These are phyloP conservation scores for Yponomeuta evonymella DNA, from an alignment of 2,888 invertebrate species.

Conservation along the genomic window DNA sequence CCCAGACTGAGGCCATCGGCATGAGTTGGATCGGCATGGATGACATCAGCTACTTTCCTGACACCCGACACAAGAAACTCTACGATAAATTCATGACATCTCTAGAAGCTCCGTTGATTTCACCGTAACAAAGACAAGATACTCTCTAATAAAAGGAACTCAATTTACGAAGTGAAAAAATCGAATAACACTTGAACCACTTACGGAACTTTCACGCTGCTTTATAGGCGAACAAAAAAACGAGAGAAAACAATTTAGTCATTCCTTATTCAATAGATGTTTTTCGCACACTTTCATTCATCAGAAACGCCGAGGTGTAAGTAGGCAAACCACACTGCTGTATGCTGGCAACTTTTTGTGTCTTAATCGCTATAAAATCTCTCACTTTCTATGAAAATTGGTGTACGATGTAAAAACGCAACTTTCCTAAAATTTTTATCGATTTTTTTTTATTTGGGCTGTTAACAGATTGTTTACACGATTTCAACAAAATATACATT, in stretches of 20 bases:
- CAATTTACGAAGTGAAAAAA: slow-evolving; percentile 8
- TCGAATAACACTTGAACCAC: slow-evolving; percentile 9
- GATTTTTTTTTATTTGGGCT: too few species aligned
- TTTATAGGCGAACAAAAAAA: not conserved
- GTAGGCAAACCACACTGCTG: slow-evolving; percentile 31
- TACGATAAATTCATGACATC: too few species aligned
- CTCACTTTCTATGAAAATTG: too few species aligned
- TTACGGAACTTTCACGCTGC: not conserved
- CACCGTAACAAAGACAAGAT: not conserved
- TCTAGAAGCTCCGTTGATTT: too few species aligned
- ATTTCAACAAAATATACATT: too few species aligned
- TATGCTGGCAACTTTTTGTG: not conserved
- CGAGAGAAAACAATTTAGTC: slow-evolving; percentile 2
- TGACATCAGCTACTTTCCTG: too few species aligned
- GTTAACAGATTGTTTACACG: too few species aligned
- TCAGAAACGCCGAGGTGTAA: slow-evolving; percentile 26
- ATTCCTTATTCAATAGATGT: slow-evolving; percentile 28
- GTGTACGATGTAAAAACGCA: too few species aligned
- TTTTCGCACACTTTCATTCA: slow-evolving; percentile 27
- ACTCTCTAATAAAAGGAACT: slow-evolving; percentile 10
- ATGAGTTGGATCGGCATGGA: too few species aligned
- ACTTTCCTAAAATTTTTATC: too few species aligned
- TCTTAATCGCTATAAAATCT: not conserved
- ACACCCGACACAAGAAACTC: too few species aligned
- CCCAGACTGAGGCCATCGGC: too few species aligned